Percentiles rank a stretch among this genome's conserved stretches.
phyloP scores from a whole-genome alignment of 2,113 vertebrate genomes.

The Psittacula cyanocephala region DNA sequence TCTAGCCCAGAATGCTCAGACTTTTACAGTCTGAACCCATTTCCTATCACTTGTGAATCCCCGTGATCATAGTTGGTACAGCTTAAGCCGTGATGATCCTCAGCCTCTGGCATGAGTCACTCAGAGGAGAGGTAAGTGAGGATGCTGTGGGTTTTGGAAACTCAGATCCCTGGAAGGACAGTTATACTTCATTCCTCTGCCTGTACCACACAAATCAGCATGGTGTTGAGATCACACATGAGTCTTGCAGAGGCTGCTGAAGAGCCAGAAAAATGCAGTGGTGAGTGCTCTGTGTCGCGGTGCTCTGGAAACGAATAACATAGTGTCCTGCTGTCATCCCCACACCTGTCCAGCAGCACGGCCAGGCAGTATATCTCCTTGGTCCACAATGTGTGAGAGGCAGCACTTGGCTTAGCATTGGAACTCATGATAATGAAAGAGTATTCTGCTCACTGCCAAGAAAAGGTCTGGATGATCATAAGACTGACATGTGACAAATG shows the following conservation, averaged over 20 bases:
- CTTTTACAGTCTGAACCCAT: background rate
- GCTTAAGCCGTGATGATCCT: background rate
- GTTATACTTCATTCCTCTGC: background rate
- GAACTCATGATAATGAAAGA: background rate
- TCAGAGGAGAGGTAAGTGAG: background rate
- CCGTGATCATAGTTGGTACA: background rate
- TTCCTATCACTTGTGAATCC: background rate
- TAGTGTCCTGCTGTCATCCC: background rate
- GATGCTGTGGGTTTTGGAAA: background rate
- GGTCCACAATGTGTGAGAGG: background rate
- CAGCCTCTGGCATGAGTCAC: background rate
- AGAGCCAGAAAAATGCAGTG: background rate
- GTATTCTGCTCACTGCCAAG: background rate
- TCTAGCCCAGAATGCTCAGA: background rate
- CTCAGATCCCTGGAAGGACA: background rate
- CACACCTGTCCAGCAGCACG: background rate
- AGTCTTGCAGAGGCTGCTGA: background rate
- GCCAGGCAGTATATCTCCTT: background rate
- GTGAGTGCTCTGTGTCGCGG: background rate
- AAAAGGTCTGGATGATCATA: background rate
- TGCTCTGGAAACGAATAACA: background rate
- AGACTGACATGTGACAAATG: background rate
- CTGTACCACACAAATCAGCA: background rate
- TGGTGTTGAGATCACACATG: background rate
- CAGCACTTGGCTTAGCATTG: background rate